Percentiles rank a stretch among this genome's conserved stretches.
phyloP scores from a whole-genome alignment of 2,797 vertebrate genomes.

The Acrossocheilus wenchowensis region DNA sequence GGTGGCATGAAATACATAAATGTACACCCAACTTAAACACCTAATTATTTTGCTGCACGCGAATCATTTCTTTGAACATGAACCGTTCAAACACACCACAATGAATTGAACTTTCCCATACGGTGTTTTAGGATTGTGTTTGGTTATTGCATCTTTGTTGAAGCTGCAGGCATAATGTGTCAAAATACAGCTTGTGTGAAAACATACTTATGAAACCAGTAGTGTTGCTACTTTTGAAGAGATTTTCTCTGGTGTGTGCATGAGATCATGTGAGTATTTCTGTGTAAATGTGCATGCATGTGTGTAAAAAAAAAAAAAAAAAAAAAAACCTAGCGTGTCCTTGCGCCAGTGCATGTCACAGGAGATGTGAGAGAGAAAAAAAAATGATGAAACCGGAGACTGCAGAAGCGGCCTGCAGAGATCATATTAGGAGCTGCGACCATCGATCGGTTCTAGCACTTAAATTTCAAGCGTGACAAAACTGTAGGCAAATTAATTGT shows the following conservation, averaged over 20 bases:
- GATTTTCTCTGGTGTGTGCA: not conserved
- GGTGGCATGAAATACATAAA: not conserved
- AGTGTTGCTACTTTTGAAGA: not conserved
- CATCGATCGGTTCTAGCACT: conserved; percentile 99
- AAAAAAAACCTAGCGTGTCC: conserved; percentile 31
- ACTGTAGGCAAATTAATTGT: conserved; percentile 99
- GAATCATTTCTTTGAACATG: not conserved
- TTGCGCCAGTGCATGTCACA: conserved; percentile 48
- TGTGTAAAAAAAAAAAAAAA: conserved; percentile 14
- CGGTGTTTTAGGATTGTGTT: not conserved
- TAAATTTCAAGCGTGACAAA: conserved; percentile 99
- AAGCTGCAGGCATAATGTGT: not conserved
- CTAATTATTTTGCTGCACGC: not conserved
- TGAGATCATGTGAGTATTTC: conserved; percentile 20
- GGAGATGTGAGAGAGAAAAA: conserved; percentile 51
- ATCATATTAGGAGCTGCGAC: conserved; percentile 75
- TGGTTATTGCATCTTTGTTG: not conserved
- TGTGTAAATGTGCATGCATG: not conserved
- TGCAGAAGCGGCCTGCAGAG: conserved; percentile 91
- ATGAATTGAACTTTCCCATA: not conserved
- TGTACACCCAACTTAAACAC: not conserved
- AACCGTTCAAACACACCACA: not conserved
- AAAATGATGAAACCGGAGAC: conserved; percentile 96
- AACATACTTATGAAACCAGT: not conserved
- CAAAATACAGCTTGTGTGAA: not conserved